These are phyloP conservation scores for Pygoscelis adeliae DNA, from an alignment of 2,113 vertebrate genomes.

Conservation along the genomic window DNA sequence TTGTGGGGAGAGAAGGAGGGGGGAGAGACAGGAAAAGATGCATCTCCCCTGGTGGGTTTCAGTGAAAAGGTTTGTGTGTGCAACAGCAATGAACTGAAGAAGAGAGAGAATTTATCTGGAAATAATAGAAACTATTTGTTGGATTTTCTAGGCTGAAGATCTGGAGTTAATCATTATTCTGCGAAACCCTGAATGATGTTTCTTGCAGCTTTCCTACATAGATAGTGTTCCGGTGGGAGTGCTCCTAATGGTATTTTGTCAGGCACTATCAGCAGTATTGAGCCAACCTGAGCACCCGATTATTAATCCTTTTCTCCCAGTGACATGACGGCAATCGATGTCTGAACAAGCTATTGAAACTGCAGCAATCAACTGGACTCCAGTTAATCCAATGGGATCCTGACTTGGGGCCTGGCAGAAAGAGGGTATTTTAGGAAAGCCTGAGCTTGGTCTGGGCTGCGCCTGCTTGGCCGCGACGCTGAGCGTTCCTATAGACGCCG, in stretches of 20 bases:
- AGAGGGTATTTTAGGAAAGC: background rate
- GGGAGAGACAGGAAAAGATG: background rate
- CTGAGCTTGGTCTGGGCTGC: background rate
- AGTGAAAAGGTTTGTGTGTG: background rate
- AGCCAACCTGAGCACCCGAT: slow-evolving; percentile 76
- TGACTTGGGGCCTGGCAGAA: slow-evolving; percentile 3
- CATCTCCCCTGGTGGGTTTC: background rate
- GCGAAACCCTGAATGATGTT: slow-evolving; percentile 68
- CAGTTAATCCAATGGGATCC: slow-evolving; percentile 73
- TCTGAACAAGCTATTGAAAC: slow-evolving; percentile 80
- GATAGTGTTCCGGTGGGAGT: slow-evolving; percentile 67
- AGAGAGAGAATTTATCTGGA: slow-evolving; percentile 57
- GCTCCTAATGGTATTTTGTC: slow-evolving; percentile 71
- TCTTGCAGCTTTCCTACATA: slow-evolving; percentile 54
- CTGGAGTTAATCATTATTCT: slow-evolving; percentile 73
- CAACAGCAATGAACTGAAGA: background rate
- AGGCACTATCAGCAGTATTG: slow-evolving; percentile 80
- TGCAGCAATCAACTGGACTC: slow-evolving; percentile 72
- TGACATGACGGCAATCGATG: slow-evolving; percentile 81
- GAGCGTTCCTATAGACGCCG: accelerated
- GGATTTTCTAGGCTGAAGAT: slow-evolving; percentile 54
- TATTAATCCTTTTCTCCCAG: slow-evolving; percentile 83
- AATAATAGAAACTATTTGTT: slow-evolving; percentile 62
- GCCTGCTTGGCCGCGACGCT: accelerated
- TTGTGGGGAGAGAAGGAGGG: background rate